phyloP scores from a whole-genome alignment of 2,888 invertebrate genomes.

The Hypsopygia costalis region DNA sequence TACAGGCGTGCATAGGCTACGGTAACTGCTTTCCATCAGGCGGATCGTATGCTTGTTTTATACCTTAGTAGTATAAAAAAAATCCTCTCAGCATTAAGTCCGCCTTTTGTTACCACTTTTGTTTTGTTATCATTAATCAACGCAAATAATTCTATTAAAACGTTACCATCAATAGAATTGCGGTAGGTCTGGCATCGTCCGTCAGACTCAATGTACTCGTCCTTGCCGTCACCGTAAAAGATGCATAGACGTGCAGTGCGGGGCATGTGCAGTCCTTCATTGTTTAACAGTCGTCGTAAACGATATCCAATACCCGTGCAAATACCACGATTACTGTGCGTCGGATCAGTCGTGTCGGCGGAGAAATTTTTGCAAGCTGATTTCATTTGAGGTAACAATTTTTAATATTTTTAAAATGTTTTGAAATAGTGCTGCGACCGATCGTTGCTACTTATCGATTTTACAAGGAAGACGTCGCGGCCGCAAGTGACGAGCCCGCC shows the following conservation, averaged over 20 bases:
- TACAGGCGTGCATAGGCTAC: too few species aligned
- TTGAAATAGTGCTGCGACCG: constrained; percentile 34
- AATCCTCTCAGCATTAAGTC: too few species aligned
- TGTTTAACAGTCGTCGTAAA: constrained; percentile 40
- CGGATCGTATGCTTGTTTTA: too few species aligned
- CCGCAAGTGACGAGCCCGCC: constrained; percentile 44
- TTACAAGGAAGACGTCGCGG: constrained; percentile 55
- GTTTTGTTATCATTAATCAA: too few species aligned
- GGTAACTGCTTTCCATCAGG: too few species aligned
- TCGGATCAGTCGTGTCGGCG: constrained; percentile 22
- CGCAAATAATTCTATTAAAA: too few species aligned
- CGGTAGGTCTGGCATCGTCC: constrained; percentile 15
- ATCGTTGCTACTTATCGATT: constrained; percentile 62
- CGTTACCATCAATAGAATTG: background rate
- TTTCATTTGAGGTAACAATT: constrained; percentile 51
- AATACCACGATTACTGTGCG: constrained; percentile 15
- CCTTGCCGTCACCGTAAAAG: constrained; percentile 50
- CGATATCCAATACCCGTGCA: constrained; percentile 31
- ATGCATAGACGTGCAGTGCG: constrained; percentile 51
- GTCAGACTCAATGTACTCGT: constrained; percentile 29
- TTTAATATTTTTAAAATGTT: constrained; percentile 29
- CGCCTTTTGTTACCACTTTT: too few species aligned
- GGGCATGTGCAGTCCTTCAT: constrained; percentile 41
- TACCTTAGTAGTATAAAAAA: too few species aligned
- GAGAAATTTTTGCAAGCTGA: constrained; percentile 56